phyloP scores from a whole-genome alignment of 2,888 invertebrate genomes.

The Nomada fabriciana region DNA sequence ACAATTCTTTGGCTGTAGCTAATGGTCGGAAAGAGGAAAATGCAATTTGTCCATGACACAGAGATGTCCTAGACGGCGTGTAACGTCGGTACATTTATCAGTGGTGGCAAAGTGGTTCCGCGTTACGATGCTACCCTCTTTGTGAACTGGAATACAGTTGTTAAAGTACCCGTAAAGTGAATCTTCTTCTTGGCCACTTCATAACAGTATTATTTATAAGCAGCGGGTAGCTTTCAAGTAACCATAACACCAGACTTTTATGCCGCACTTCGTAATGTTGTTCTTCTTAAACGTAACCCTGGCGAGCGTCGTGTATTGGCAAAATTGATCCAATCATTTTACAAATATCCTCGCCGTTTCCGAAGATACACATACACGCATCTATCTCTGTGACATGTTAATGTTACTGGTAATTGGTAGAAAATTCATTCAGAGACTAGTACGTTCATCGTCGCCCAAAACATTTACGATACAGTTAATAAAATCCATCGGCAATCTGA shows the following conservation, averaged over 20 bases:
- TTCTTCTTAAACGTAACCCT: not conserved
- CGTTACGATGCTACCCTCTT: not conserved
- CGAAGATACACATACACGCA: too few relatives aligned
- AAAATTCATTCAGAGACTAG: too few relatives aligned
- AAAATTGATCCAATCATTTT: too few relatives aligned
- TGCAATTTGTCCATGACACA: not conserved
- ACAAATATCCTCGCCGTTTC: too few relatives aligned
- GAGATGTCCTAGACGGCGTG: not conserved
- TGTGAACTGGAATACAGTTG: constrained; percentile 13
- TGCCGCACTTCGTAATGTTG: not conserved
- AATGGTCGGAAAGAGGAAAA: constrained; percentile 2
- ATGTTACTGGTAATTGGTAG: too few relatives aligned
- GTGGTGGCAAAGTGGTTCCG: constrained; percentile 8
- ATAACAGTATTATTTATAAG: constrained; percentile 30
- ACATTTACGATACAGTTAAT: too few relatives aligned
- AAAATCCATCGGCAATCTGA: too few relatives aligned
- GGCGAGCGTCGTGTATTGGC: too few relatives aligned
- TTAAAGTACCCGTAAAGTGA: constrained; percentile 27
- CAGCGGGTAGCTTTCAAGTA: constrained; percentile 15
- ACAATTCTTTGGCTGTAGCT: constrained; percentile 32
- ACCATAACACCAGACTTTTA: constrained; percentile 5
- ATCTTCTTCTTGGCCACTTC: not conserved
- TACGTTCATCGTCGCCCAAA: too few relatives aligned
- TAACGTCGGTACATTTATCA: constrained; percentile 27
- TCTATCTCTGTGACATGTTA: too few relatives aligned